Evolutionary conservation across 2,113 vertebrate species (phyloP).

Genomic region (Oplegnathus fasciatus): DNA sequence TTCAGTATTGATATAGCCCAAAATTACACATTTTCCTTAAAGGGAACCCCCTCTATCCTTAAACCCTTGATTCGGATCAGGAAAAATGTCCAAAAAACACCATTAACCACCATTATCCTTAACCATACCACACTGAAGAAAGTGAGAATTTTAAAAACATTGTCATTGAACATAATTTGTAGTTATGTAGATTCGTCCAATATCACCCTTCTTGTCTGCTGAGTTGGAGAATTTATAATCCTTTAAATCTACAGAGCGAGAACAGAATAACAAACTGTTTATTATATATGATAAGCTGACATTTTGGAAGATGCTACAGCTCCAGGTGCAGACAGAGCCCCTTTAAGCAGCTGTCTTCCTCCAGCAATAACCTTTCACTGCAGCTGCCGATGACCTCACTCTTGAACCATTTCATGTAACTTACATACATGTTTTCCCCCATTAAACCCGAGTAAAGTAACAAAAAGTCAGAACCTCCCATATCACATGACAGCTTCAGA

Average conservation of each 20-base stretch:
- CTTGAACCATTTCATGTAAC: slow-evolving; percentile 18
- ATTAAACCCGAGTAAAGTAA: not conserved
- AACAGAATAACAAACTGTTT: not conserved
- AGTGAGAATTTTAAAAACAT: not conserved
- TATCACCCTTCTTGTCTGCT: too few species aligned
- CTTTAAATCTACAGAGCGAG: not conserved
- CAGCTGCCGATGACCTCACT: slow-evolving; percentile 60
- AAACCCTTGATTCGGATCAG: too few species aligned
- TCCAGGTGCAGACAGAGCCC: slow-evolving; percentile 49
- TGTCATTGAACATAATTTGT: too few species aligned
- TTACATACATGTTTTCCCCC: not conserved
- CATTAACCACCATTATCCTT: not conserved
- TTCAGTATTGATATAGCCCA: too few species aligned
- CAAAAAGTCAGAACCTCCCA: not conserved
- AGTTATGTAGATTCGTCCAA: too few species aligned
- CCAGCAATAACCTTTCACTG: slow-evolving; percentile 9
- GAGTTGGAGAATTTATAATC: not conserved
- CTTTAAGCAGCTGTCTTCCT: slow-evolving; percentile 44
- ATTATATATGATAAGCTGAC: not conserved
- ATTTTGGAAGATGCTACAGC: not conserved
- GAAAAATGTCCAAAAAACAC: too few species aligned
- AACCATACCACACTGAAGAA: not conserved
- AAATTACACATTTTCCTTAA: too few species aligned
- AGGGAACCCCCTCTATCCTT: too few species aligned
- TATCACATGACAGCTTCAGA: not conserved